Evolutionary conservation across 2,113 vertebrate species (phyloP).

Genomic region (Chaetops frenatus): DNA sequence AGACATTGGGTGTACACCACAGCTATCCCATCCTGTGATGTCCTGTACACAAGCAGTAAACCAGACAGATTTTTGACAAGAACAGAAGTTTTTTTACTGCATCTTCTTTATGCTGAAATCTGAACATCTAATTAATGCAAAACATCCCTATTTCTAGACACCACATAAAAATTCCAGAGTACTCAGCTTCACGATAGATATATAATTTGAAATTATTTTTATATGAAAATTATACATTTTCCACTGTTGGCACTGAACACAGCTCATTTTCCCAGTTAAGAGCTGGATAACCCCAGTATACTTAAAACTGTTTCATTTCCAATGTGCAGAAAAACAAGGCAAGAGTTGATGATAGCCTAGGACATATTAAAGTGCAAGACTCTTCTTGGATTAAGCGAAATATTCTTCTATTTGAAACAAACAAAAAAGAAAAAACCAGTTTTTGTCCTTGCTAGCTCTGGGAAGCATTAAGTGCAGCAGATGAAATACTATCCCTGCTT

Average conservation of each 20-base stretch:
- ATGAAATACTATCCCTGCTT: background rate
- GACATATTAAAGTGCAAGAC: background rate
- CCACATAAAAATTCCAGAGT: constrained; percentile 24
- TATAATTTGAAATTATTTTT: constrained; percentile 68
- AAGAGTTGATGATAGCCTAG: background rate
- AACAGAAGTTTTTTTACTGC: background rate
- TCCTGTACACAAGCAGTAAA: background rate
- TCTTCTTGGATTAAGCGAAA: background rate
- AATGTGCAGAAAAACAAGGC: background rate
- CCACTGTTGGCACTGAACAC: background rate
- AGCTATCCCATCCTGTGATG: background rate
- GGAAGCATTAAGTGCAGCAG: background rate
- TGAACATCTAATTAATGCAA: constrained; percentile 24
- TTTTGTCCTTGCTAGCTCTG: background rate
- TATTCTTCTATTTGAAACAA: background rate
- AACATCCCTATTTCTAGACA: constrained; percentile 2
- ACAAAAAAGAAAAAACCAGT: background rate
- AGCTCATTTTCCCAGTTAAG: constrained; percentile 18
- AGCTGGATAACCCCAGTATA: constrained; percentile 4
- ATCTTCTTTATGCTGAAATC: constrained; percentile 17
- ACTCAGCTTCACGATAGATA: constrained; percentile 11
- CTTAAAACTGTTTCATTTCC: background rate
- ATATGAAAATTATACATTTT: constrained; percentile 60
- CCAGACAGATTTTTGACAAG: background rate
- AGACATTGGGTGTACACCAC: background rate